These are phyloP conservation scores for Microcebus jonahi DNA, from an alignment of 2,113 vertebrate species.

Conservation along the genomic window DNA sequence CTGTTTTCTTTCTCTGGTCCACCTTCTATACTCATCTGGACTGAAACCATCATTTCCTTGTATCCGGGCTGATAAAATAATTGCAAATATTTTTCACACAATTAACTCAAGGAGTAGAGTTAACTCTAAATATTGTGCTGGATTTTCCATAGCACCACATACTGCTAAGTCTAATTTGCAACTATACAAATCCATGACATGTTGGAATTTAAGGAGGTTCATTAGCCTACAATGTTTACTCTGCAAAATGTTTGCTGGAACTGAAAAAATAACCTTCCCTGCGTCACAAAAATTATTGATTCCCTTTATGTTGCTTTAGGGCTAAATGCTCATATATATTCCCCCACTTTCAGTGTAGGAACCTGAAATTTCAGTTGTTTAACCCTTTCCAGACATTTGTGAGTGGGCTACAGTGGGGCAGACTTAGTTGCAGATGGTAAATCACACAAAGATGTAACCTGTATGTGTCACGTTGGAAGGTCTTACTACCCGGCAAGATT, in stretches of 20 bases:
- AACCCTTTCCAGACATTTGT: neutral
- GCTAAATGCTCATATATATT: neutral
- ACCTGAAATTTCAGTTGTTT: neutral
- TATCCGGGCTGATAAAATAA: conserved; percentile 31
- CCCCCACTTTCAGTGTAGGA: neutral
- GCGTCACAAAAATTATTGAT: neutral
- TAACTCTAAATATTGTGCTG: neutral
- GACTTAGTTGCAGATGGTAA: neutral
- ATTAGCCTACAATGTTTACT: neutral
- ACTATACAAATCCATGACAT: neutral
- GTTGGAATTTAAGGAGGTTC: neutral
- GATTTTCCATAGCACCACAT: neutral
- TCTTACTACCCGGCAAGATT: neutral
- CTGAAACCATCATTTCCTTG: neutral
- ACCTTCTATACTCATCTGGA: neutral
- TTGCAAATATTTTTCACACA: conserved; percentile 8
- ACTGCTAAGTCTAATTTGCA: neutral
- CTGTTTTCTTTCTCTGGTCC: neutral
- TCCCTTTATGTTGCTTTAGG: neutral
- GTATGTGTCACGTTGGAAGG: neutral
- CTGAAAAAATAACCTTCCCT: neutral
- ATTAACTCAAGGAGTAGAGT: neutral
- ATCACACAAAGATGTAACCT: neutral
- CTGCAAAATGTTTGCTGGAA: neutral
- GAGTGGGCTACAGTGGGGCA: no score